Evolutionary conservation across 2,888 invertebrate species (phyloP), one percentile per base, ranked within the genome.

Genomic region (Falcaria lacertinaria): DNA sequence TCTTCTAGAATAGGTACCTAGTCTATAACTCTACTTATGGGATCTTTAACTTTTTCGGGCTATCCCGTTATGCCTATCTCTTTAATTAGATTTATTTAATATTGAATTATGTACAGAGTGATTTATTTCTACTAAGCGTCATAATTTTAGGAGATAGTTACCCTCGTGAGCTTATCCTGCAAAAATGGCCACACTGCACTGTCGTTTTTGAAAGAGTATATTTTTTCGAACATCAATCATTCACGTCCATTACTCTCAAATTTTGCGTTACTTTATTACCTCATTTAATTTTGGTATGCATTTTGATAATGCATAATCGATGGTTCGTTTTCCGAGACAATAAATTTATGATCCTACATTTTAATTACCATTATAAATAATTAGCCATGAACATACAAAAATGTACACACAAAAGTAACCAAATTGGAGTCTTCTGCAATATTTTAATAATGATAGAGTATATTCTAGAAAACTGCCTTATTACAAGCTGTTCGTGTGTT

Each of bases 191-290:
- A 63, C 59, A 63, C 64, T 62, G 66, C 65, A 62, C 66, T 73
- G 72, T 75, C 74, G 64, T 75, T 74, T 75, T 75, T 70, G 69
- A 69, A 72, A 66, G 63, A 69, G 70, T 69, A 74, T 80, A 80
- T 81, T 81, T 84, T 78, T 68, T 72, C 57, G 71, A 67, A 70
- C 87, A 87, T 87, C 87, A 85, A 87, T 87, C 87, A 86, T 74
- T 70, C 71, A 57, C 73, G 78, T 81, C 84, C 73, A 80, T 82
- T 80, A 76, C 74, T 74, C 72, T 61, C 73, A 83, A 79, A 76
- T 79, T 74, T 81, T 64, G 75, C 78, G 74, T 80, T 69, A 73
- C 67, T 73, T 79, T 74, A 78, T 77, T 80, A 72, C 74, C 66
- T 73, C 69, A 71, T 70, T 73, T 67, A 66, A 76, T 76, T 78